Evolutionary conservation across 2,888 invertebrate species (phyloP).

Genomic region (Drosophila crucigera): DNA sequence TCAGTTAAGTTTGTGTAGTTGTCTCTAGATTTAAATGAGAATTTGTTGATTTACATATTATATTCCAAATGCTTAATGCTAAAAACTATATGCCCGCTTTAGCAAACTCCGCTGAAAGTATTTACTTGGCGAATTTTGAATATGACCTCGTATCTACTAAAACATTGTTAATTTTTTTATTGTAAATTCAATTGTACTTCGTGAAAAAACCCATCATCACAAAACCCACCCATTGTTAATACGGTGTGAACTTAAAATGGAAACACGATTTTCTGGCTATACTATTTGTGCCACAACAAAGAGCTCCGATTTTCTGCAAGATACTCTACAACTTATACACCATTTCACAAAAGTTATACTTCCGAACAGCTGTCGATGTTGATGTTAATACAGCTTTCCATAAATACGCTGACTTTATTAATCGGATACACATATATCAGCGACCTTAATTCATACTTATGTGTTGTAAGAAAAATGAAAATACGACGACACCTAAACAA

Average conservation of each 20-base stretch:
- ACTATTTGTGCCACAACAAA: conserved; percentile 53
- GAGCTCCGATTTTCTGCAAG: conserved; percentile 66
- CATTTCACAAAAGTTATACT: conserved; percentile 28
- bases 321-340: conserved; percentile 56
- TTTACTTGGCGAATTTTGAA: background rate
- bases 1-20: conserved; percentile 73
- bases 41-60: conserved; percentile 39
- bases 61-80: conserved; percentile 50
- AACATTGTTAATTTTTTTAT: conserved; percentile 32
- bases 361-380: conserved; percentile 22
- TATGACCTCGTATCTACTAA: background rate
- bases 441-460: conserved; percentile 1
- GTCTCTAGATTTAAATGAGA: conserved; percentile 36
- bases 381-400: conserved; percentile 21
- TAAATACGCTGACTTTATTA: conserved; percentile 24
- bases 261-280: conserved; percentile 67
- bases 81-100: conserved; percentile 40
- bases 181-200: conserved; percentile 17
- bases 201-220: conserved; percentile 27
- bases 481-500: conserved; percentile 21
- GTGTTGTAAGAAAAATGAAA: background rate
- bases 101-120: conserved; percentile 19
- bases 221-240: conserved; percentile 68
- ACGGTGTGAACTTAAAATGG: conserved; percentile 43
- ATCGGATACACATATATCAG: conserved; percentile 8